Evolutionary conservation across 1,140 invertebrate genomes (phyloP).

Genomic region (Rhynchophorus ferrugineus): DNA sequence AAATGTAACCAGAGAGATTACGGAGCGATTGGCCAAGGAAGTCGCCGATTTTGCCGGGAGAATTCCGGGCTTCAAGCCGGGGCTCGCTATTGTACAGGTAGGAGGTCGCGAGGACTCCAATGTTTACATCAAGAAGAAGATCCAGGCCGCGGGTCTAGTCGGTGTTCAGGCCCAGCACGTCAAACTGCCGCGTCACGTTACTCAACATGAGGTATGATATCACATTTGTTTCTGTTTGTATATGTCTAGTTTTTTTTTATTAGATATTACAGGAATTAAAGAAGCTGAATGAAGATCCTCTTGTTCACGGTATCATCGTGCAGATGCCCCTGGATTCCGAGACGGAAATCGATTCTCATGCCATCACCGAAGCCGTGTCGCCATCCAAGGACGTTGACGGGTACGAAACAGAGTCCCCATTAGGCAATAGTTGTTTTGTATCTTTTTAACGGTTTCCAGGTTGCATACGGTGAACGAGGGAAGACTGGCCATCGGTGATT

Average conservation of each 20-base stretch:
- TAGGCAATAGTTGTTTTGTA: background rate
- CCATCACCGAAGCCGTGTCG: constrained; percentile 78
- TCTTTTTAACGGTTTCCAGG: constrained; percentile 43
- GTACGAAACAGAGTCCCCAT: constrained; percentile 43
- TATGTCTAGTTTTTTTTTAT: constrained; percentile 14
- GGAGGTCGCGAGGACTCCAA: constrained; percentile 96
- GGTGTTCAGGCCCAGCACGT: constrained; percentile 81
- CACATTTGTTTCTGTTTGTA: background rate
- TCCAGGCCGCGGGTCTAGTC: constrained; percentile 85
- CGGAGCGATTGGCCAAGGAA: constrained; percentile 58
- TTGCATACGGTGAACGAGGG: constrained; percentile 88
- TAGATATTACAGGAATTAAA: constrained; percentile 56
- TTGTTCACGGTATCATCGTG: constrained; percentile 92
- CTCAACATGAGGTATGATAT: constrained; percentile 69
- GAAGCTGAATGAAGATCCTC: constrained; percentile 74
- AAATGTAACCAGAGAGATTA: constrained; percentile 63
- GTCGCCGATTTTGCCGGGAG: constrained; percentile 53
- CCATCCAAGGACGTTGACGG: constrained; percentile 94
- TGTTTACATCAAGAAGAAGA: constrained; percentile 96
- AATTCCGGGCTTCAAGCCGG: constrained; percentile 60
- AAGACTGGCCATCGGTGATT: constrained; percentile 73
- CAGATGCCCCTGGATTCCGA: constrained; percentile 90
- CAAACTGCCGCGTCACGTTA: constrained; percentile 71
- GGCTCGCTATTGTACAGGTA: constrained; percentile 81
- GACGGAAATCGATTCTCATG: constrained; percentile 74